Evolutionary conservation across 2,797 vertebrate species (phyloP).

Genomic region (Euphonia xanthogaster): DNA sequence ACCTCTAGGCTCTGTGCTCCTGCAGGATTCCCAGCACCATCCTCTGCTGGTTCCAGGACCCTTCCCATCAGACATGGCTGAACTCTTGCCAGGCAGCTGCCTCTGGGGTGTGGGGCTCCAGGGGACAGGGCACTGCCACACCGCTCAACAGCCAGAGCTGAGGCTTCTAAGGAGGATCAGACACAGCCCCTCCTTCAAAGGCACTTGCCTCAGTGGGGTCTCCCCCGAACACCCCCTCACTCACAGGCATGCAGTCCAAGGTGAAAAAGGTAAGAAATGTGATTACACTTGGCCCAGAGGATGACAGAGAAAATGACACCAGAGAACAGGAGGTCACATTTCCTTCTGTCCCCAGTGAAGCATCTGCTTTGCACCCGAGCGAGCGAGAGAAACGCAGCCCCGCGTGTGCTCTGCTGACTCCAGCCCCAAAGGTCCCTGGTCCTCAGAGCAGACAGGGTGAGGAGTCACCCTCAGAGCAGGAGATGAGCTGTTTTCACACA

Average conservation of each 20-base stretch:
- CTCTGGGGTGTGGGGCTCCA: background rate
- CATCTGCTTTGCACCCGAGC: background rate
- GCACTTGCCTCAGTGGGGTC: background rate
- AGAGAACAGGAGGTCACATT: background rate
- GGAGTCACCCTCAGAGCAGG: background rate
- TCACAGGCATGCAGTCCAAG: background rate
- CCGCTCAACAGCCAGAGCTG: background rate
- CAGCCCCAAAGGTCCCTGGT: background rate
- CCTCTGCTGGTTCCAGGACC: background rate
- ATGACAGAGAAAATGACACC: background rate
- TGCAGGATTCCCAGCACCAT: background rate
- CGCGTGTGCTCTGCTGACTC: accelerated
- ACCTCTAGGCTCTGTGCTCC: background rate
- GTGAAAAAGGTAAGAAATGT: background rate
- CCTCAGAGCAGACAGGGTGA: background rate
- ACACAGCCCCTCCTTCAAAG: background rate
- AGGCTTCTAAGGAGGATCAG: background rate
- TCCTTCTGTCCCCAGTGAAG: background rate
- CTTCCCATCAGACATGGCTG: background rate
- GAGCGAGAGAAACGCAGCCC: background rate
- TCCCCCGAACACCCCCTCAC: background rate
- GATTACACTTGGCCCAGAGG: background rate
- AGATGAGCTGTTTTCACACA: background rate
- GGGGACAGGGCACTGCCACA: background rate
- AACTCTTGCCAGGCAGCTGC: background rate